Conservation (phyloP, 2,113 vertebrate genomes). For the Pterocles burchelli region DNA sequence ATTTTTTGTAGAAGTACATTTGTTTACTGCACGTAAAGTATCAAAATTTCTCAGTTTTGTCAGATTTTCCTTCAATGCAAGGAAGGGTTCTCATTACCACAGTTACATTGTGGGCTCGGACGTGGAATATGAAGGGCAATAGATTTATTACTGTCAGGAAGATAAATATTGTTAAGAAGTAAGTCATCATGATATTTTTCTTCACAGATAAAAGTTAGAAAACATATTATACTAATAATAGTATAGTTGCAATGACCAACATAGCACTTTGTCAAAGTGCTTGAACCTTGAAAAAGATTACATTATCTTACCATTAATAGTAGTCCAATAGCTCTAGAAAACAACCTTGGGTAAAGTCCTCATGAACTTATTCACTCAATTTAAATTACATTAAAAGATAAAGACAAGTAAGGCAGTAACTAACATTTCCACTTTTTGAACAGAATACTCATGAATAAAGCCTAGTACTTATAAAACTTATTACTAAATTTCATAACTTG, state of each 20-base stretch:
- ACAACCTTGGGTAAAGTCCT: not conserved
- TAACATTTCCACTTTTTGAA: not conserved
- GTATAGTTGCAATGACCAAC: not conserved
- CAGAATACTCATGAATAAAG: not conserved
- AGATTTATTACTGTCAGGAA: not conserved
- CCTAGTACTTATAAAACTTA: not conserved
- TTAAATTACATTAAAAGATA: not conserved
- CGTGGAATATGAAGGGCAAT: not conserved
- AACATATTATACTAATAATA: not conserved
- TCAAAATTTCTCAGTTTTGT: constrained; percentile 5
- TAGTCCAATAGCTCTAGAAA: not conserved
- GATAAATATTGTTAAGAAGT: not conserved
- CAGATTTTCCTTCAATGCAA: not conserved
- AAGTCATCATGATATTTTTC: not conserved
- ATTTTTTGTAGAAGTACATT: not conserved
- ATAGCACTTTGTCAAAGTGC: not conserved
- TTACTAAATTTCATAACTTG: not conserved
- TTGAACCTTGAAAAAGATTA: not conserved
- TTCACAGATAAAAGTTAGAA: not conserved
- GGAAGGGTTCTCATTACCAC: not conserved
- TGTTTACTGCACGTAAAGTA: not conserved
- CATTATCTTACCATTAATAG: not conserved
- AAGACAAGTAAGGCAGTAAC: not conserved
- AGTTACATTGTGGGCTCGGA: not conserved
- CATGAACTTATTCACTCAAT: not conserved